Evolutionary conservation across 2,113 vertebrate species (phyloP).

Genomic region (Eublepharis macularius): DNA sequence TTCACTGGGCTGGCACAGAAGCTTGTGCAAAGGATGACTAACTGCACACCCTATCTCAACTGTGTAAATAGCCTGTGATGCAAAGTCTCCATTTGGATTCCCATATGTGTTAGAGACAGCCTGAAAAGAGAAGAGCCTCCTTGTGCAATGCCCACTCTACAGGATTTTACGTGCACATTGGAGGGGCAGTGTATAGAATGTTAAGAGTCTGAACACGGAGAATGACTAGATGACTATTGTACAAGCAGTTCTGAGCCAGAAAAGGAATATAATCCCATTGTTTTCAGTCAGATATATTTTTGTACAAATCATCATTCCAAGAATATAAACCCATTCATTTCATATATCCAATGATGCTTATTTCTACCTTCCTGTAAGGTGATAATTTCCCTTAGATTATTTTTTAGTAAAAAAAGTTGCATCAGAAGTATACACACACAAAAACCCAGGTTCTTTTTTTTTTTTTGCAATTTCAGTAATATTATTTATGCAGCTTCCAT

Average conservation of each 20-base stretch:
- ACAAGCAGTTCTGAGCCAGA: not conserved
- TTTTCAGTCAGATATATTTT: not conserved
- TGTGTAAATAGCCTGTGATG: no score
- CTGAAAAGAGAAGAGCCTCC: no score
- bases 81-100: no score
- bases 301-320: not conserved
- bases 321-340: not conserved
- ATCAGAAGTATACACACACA: not conserved
- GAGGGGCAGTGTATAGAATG: no score
- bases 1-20: not conserved
- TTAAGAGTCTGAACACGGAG: no score
- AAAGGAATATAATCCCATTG: not conserved
- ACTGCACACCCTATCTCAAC: no score
- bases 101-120: no score
- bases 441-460: not conserved
- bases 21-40: no score
- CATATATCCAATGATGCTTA: not conserved
- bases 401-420: not conserved
- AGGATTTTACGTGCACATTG: not conserved
- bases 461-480: conserved; percentile 4
- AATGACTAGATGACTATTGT: not conserved
- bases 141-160: not conserved
- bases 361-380: not conserved
- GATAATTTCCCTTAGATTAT: conserved; percentile 25
- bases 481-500: conserved; percentile 33